phyloP scores from a whole-genome alignment of 2,797 vertebrate genomes.

The Chloroceryle inda region DNA sequence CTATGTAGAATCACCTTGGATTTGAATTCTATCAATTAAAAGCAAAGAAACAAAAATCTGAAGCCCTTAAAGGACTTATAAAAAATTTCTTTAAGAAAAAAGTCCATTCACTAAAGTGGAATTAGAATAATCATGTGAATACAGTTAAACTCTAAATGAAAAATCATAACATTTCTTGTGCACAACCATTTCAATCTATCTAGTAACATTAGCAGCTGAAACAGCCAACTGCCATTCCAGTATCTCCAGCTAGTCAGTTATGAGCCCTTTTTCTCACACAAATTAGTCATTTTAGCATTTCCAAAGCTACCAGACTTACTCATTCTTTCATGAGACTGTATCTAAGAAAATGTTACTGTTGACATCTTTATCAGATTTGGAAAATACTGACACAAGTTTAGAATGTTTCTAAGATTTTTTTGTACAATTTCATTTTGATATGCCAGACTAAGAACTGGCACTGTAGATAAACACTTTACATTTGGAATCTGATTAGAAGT shows the following conservation, averaged over 20 bases:
- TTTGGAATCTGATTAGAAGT: background rate
- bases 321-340: background rate
- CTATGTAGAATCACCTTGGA: background rate
- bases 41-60: background rate
- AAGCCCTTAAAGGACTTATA: background rate
- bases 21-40: constrained; percentile 30
- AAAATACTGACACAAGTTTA: background rate
- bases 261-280: background rate
- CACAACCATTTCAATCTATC: background rate
- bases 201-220: background rate
- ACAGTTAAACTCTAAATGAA: constrained; percentile 10
- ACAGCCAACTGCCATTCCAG: background rate
- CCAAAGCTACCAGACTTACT: background rate
- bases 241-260: background rate
- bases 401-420: background rate
- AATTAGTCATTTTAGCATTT: background rate
- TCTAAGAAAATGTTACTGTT: background rate
- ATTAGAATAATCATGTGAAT: background rate
- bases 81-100: background rate
- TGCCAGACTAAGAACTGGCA: background rate
- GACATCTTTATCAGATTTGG: background rate
- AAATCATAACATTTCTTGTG: background rate
- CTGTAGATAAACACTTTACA: background rate
- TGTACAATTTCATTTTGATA: background rate
- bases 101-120: background rate